phyloP scores from a whole-genome alignment of 2,888 invertebrate species.

The Pedicia rivosa region DNA sequence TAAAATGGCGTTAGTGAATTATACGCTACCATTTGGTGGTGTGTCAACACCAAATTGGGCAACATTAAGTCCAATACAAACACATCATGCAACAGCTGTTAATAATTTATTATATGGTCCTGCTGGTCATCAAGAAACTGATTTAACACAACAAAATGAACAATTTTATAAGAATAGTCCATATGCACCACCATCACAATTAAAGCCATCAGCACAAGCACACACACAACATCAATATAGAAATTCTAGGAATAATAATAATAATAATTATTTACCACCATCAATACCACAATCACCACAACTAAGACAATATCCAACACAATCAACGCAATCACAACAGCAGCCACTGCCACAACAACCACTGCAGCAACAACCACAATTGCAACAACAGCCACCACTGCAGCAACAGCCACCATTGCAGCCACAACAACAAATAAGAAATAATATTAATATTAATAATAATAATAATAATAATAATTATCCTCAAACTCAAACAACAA shows the following conservation, averaged over 20 bases:
- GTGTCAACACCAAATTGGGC: constrained; percentile 23
- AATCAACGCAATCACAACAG: neutral
- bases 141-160: constrained; percentile 11
- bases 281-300: constrained; percentile 14
- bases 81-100: constrained; percentile 26
- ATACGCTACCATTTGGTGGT: constrained; percentile 27
- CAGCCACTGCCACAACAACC: neutral
- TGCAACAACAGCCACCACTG: neutral
- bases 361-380: neutral
- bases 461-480: constrained; percentile 2
- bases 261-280: constrained; percentile 27
- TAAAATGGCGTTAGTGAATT: constrained; percentile 28
- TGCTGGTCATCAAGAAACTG: constrained; percentile 27
- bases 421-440: constrained; percentile 14
- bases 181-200: constrained; percentile 24
- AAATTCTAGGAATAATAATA: constrained; percentile 21
- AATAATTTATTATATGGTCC: constrained; percentile 29
- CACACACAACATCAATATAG: constrained; percentile 17
- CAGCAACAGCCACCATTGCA: constrained; percentile 10
- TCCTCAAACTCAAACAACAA: constrained; percentile 12
- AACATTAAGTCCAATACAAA: constrained; percentile 22
- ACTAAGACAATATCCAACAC: constrained; percentile 3
- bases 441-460: too few species aligned
- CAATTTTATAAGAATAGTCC: constrained; percentile 30
- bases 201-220: constrained; percentile 12